phyloP scores from a whole-genome alignment of 2,797 vertebrate species.

The Notolabrus celidotus region DNA sequence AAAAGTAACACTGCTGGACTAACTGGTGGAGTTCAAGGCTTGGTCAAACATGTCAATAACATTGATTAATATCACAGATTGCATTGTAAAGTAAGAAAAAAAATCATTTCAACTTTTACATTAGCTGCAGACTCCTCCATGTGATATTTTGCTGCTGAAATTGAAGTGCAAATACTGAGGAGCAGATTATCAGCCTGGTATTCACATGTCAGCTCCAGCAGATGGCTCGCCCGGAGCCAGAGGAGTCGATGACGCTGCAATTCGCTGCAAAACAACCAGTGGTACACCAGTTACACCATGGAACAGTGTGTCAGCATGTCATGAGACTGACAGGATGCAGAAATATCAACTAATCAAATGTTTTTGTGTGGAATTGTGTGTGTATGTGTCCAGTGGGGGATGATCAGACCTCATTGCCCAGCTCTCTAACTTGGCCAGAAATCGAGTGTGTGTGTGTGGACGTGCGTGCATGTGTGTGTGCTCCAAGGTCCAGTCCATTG shows the following conservation, averaged over 20 bases:
- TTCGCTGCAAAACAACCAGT: conserved; percentile 42
- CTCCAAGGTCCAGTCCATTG: conserved; percentile 61
- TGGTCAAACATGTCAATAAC: too few relatives aligned
- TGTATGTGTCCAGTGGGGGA: conserved; percentile 21
- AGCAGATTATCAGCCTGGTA: conserved; percentile 65
- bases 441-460: conserved; percentile 30
- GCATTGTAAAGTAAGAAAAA: too few relatives aligned
- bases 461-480: conserved; percentile 24
- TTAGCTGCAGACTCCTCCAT: conserved; percentile 6
- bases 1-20: too few relatives aligned
- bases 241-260: conserved; percentile 49
- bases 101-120: background rate
- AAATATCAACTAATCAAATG: conserved; percentile 10
- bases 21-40: too few relatives aligned
- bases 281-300: conserved; percentile 51
- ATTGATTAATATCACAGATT: too few relatives aligned
- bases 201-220: conserved; percentile 66
- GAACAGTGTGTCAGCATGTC: conserved; percentile 16
- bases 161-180: conserved; percentile 21
- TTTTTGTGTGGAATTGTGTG: conserved; percentile 17
- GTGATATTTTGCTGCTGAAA: conserved; percentile 33
- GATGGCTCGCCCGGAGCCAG: conserved; percentile 69
- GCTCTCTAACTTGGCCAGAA: conserved; percentile 42
- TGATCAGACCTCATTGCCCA: conserved; percentile 47
- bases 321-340: conserved; percentile 19